Percentiles rank a stretch among this genome's conserved stretches.
Conservation (phyloP, 1,140 invertebrate species). For the Oryctes rhinoceros region DNA sequence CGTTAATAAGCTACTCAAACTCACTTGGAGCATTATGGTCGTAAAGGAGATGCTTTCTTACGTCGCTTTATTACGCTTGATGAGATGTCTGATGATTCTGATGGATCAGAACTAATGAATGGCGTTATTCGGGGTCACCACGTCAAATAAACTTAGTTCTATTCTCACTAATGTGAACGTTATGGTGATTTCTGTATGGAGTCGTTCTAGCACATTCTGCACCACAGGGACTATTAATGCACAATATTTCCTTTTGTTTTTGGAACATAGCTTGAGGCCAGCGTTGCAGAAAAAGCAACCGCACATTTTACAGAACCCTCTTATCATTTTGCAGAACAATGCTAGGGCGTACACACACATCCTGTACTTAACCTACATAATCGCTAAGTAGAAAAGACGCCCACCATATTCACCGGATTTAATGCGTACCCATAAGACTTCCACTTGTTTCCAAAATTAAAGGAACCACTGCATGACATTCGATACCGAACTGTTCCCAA, state of each 20-base stretch:
- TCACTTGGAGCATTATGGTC: no score
- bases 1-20: no score
- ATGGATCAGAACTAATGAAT: not conserved
- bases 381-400: not conserved
- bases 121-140: not conserved
- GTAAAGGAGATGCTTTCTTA: no score
- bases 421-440: not conserved
- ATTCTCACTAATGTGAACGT: not conserved
- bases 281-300: not conserved
- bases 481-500: not conserved
- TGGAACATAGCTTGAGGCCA: constrained; percentile 16
- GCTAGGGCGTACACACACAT: not conserved
- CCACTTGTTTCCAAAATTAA: constrained; percentile 3
- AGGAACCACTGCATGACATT: not conserved
- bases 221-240: not conserved
- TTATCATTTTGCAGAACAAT: constrained; percentile 17
- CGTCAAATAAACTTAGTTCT: not conserved
- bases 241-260: constrained; percentile 27
- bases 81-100: no score
- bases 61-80: no score
- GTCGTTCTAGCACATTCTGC: no score
- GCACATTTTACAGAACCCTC: constrained; percentile 18
- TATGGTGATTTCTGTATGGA: constrained; percentile 2
- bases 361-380: not conserved
- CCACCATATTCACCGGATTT: constrained; percentile 27